phyloP scores from a whole-genome alignment of 1,140 invertebrate species.

The Eubasilissa regina region DNA sequence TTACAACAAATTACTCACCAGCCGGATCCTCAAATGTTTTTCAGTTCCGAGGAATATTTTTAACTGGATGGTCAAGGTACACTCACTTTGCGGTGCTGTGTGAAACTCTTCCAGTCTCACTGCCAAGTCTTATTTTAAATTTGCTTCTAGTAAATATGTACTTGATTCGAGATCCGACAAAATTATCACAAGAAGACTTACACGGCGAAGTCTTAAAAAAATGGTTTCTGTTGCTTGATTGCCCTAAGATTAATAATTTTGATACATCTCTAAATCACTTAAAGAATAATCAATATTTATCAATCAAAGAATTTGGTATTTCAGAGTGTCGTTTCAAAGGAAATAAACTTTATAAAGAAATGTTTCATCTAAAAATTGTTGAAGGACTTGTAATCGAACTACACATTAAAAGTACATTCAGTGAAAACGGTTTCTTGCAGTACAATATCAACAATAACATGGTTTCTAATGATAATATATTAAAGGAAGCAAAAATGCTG shows the following conservation, averaged over 20 bases:
- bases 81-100: constrained; percentile 95
- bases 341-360: constrained; percentile 43
- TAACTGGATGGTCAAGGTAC: constrained; percentile 85
- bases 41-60: constrained; percentile 63
- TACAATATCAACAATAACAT: constrained; percentile 50
- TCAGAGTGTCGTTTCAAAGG: constrained; percentile 46
- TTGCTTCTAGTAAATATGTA: constrained; percentile 58
- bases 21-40: constrained; percentile 62
- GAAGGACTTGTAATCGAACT: too few relatives aligned
- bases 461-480: constrained; percentile 7
- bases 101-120: constrained; percentile 88
- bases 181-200: constrained; percentile 9
- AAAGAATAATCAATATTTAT: constrained; percentile 29
- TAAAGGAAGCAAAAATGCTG: not conserved
- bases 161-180: constrained; percentile 6
- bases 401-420: constrained; percentile 41
- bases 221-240: constrained; percentile 37
- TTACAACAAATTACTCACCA: constrained; percentile 63
- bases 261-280: too few relatives aligned
- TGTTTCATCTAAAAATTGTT: too few relatives aligned
- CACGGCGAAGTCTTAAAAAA: constrained; percentile 23
- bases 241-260: not conserved
- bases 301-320: not conserved
- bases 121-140: constrained; percentile 82
- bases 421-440: constrained; percentile 45